Evolutionary conservation across 1,140 invertebrate species (phyloP).

Genomic region (Cylas formicarius): DNA sequence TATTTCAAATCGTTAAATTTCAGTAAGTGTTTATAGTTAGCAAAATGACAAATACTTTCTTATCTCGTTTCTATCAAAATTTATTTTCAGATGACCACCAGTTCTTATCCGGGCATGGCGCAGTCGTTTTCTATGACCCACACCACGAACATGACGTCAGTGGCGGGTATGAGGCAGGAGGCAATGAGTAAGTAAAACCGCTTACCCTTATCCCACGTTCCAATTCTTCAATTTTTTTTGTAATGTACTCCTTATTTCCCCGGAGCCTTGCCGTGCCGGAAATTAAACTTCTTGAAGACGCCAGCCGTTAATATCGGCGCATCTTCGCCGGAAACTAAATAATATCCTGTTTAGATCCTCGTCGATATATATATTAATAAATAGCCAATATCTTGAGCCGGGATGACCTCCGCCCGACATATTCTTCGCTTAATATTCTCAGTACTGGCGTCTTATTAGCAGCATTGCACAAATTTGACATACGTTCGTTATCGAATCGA

Average conservation of each 20-base stretch:
- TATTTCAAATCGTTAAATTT: too few relatives aligned
- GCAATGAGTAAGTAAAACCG: constrained; percentile 83
- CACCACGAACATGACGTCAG: constrained; percentile 79
- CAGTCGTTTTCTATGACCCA: constrained; percentile 93
- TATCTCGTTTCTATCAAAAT: too few relatives aligned
- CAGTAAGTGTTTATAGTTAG: too few relatives aligned
- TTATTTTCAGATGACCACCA: constrained; percentile 76
- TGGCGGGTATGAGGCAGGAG: constrained; percentile 78
- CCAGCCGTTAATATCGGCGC: constrained; percentile 26
- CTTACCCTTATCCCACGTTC: constrained; percentile 3
- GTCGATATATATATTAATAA: too few relatives aligned
- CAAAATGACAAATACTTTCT: too few relatives aligned
- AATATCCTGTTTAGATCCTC: constrained; percentile 27
- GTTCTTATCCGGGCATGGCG: constrained; percentile 84
- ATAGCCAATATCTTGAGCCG: too few relatives aligned
- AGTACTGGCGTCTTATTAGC: too few relatives aligned
- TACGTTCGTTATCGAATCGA: too few relatives aligned
- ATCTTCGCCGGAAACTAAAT: constrained; percentile 30
- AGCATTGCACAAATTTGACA: too few relatives aligned
- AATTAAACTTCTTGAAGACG: constrained; percentile 39
- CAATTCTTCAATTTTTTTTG: constrained; percentile 1
- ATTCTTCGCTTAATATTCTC: too few relatives aligned
- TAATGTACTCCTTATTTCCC: too few relatives aligned
- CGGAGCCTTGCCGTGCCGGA: constrained; percentile 24
- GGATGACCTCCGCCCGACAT: too few relatives aligned